phyloP scores from a whole-genome alignment of 2,113 vertebrate genomes.

The Salvelinus fontinalis region DNA sequence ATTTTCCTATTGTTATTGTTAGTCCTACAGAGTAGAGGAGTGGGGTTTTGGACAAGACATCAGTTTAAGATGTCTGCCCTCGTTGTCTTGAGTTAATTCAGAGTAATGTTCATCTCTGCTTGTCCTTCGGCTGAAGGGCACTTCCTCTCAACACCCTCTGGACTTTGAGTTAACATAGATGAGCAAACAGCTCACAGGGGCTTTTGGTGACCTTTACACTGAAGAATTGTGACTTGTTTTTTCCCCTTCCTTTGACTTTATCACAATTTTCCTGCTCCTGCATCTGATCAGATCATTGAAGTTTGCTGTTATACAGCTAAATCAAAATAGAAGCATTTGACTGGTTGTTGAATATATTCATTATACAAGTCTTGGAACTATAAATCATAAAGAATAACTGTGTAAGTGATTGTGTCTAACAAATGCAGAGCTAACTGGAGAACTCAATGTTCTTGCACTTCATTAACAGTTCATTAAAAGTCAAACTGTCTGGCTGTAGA shows the following conservation, averaged over 20 bases:
- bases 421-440: background rate
- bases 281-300: no score
- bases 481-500: slow-evolving; percentile 22
- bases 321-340: background rate
- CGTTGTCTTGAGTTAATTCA: slow-evolving; percentile 33
- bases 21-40: slow-evolving; percentile 24
- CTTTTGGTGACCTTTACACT: background rate
- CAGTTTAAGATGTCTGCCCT: slow-evolving; percentile 18
- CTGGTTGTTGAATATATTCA: background rate
- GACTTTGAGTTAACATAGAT: slow-evolving; percentile 21
- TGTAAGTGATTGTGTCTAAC: background rate
- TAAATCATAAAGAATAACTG: no score
- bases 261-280: no score
- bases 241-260: no score
- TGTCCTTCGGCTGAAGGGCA: slow-evolving; percentile 33
- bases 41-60: slow-evolving; percentile 4
- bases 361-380: no score
- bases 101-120: slow-evolving; percentile 26
- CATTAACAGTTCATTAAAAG: slow-evolving; percentile 57
- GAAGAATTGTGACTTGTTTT: background rate
- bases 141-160: slow-evolving; percentile 5
- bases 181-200: slow-evolving; percentile 14
- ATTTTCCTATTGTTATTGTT: slow-evolving; percentile 34
- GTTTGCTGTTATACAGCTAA: background rate
- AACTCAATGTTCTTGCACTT: background rate